A percentile compares a stretch with the other conserved stretches of the same genome.
Conservation (phyloP, 1,140 invertebrate species). For the Nylanderia fulva region DNA sequence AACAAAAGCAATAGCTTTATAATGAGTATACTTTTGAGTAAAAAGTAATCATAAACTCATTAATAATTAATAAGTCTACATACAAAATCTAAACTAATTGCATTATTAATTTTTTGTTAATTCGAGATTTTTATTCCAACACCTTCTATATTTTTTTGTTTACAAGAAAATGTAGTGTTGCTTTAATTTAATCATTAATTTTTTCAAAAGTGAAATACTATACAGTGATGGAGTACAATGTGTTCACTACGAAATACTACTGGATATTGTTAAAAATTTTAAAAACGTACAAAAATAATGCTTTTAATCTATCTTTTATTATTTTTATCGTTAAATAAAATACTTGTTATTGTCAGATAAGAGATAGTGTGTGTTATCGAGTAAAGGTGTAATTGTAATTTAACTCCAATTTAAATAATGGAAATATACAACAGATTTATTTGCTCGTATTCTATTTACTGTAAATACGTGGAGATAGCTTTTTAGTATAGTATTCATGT, state of each 20-base stretch:
- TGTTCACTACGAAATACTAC: background rate
- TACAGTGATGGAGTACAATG: background rate
- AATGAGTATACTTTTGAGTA: background rate
- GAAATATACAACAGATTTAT: constrained; percentile 26
- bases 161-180: constrained; percentile 4
- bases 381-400: constrained; percentile 10
- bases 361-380: constrained; percentile 10
- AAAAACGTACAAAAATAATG: background rate
- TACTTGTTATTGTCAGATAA: constrained; percentile 42
- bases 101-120: constrained; percentile 25
- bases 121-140: constrained; percentile 2
- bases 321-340: constrained; percentile 8
- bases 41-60: background rate
- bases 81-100: constrained; percentile 2
- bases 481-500: constrained; percentile 15
- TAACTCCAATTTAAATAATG: constrained; percentile 25
- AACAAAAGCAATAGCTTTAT: background rate
- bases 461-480: constrained; percentile 7
- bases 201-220: background rate
- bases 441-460: background rate
- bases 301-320: background rate
- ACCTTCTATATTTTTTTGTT: constrained; percentile 10
- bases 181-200: constrained; percentile 24
- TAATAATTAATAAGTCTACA: background rate
- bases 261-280: background rate